Evolutionary conservation across 2,888 invertebrate genomes (phyloP).

Genomic region (Cremastinae sp.): DNA sequence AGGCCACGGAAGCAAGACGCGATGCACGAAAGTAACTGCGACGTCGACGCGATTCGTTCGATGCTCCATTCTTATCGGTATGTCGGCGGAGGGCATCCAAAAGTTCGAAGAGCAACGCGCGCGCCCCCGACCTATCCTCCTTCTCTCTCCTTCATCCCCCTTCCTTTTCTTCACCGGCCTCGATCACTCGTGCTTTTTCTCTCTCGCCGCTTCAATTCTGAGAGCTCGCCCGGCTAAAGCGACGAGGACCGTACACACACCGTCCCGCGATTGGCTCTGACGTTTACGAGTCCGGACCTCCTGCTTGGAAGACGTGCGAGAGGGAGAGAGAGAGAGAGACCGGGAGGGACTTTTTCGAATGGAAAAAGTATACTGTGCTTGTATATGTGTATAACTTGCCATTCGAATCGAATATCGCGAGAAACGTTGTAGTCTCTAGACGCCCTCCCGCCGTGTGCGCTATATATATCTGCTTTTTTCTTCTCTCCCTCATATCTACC

Average conservation of each 20-base stretch:
- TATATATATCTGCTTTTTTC: too few relatives aligned
- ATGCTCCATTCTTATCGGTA: conserved; percentile 57
- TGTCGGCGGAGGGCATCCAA: conserved; percentile 46
- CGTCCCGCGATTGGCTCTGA: conserved; percentile 54
- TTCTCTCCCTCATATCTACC: too few relatives aligned
- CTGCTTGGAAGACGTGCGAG: conserved; percentile 38
- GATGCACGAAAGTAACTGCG: conserved; percentile 38
- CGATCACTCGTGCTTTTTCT: too few relatives aligned
- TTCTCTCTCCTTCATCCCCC: neutral
- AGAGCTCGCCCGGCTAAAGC: conserved; percentile 30
- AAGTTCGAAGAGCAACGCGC: conserved; percentile 30
- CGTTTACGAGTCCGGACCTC: conserved; percentile 53
- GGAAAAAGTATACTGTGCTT: too few relatives aligned
- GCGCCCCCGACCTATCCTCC: conserved; percentile 9
- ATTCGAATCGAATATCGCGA: conserved; percentile 51
- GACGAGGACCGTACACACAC: conserved; percentile 48
- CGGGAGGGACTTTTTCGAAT: conserved; percentile 15
- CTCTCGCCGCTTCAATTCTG: conserved; percentile 3
- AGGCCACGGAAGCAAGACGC: too few relatives aligned
- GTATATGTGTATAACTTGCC: conserved; percentile 41
- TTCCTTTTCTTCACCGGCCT: conserved; percentile 26
- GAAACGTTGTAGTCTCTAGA: conserved; percentile 25
- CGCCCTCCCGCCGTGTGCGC: too few relatives aligned
- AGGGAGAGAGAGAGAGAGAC: conserved; percentile 10
- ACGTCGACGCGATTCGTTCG: conserved; percentile 56